phyloP scores from a whole-genome alignment of 2,113 vertebrate species.

The Spea bombifrons region DNA sequence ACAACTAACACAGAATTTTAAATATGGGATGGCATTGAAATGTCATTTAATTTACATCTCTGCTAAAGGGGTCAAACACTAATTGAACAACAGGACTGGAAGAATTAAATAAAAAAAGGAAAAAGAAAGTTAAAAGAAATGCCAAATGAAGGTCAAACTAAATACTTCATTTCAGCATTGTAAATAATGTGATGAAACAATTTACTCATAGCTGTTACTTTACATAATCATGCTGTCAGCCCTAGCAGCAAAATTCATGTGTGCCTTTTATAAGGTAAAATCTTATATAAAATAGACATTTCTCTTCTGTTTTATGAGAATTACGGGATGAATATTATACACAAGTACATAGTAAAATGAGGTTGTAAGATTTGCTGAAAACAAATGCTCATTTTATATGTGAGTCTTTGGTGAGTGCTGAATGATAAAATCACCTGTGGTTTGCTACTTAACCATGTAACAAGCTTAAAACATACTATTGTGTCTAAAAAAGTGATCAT shows the following conservation, averaged over 20 bases:
- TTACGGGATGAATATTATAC: no score
- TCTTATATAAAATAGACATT: no score
- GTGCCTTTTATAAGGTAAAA: no score
- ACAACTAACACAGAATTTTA: conserved; percentile 99
- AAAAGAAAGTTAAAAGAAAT: conserved; percentile 93
- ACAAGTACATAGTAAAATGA: no score
- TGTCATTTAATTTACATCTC: conserved; percentile 99
- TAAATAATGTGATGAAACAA: conserved; percentile 56
- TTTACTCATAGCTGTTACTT: neutral
- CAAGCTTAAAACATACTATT: no score
- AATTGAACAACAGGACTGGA: conserved; percentile 99
- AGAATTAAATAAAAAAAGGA: conserved; percentile 95
- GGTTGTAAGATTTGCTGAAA: no score
- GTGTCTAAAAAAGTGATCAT: no score
- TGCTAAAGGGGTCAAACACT: conserved; percentile 99
- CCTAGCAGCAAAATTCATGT: neutral
- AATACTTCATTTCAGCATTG: conserved; percentile 76
- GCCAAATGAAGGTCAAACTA: conserved; percentile 97
- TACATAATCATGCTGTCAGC: neutral
- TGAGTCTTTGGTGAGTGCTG: no score
- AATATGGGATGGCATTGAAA: conserved; percentile 99
- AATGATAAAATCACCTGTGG: no score
- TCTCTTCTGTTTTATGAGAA: no score
- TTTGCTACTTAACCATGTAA: no score
- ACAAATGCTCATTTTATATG: no score